Base-by-base conservation (phyloP, 2,113 vertebrate genomes). In the Blennius ocellaris region DNA sequence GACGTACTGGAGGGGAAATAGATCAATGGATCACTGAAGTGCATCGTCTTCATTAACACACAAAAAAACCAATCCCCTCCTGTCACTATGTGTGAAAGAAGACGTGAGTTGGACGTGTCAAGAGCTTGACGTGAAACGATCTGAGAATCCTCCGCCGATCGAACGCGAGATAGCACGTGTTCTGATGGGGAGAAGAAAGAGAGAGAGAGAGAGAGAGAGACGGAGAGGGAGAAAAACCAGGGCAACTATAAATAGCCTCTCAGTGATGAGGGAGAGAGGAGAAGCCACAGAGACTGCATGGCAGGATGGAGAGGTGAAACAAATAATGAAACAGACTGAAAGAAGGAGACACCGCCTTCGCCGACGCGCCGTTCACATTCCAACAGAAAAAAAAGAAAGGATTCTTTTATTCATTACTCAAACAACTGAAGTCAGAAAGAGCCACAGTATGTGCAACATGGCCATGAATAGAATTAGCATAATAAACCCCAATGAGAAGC, bases 231-330 rank as follows among this genome's bases (percentile, higher is more conserved):
- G 48, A 85, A 69, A 91, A 93, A 93, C 67, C 88, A 79, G 91
- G 89, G 87, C 90, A 93, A 86, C 90, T 93, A 94, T 92, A 94
- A 94, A 94, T 90, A 93, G 87, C 85, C 78, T 50, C 74, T 63
- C 17, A 53, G 82, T 76, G 78, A 85, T 44, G 86, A 85, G 76
- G 67, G 81, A 85, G 78, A 82, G 81, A 76, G 69, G 73, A 86
- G 87, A 89, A 69, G 84, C 76, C 89, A 71, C 53, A 59, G 78
- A 87, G 78, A 78, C 65, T 6, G n/a, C n/a, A n/a, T n/a, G 78
- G 74, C 76, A 84, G 78, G 70, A 82, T 71, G 73, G 57, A 77
- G 77, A 78, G 68, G 74, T 82, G 72, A 59, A 77, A 87, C 2
- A 30, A 30, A 30, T 2, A 30, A 30, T 30, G 4, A 30, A 65